phyloP scores from a whole-genome alignment of 2,888 invertebrate genomes.

The Eristalis tenax region DNA sequence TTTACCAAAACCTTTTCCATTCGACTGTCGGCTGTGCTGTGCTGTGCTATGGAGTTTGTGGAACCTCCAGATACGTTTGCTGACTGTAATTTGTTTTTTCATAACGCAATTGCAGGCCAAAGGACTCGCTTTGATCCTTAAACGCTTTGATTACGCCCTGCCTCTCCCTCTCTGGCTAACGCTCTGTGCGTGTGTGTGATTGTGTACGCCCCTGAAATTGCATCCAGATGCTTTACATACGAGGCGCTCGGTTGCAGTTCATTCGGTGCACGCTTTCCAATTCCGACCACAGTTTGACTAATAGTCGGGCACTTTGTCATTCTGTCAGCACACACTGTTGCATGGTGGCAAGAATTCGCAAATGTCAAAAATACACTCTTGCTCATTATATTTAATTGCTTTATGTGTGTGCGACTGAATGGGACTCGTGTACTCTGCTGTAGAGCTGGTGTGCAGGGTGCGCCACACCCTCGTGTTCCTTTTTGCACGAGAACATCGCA shows the following conservation, averaged over 20 bases:
- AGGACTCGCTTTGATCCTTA: slow-evolving; percentile 53
- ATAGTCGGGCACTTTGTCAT: slow-evolving; percentile 67
- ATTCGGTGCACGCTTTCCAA: slow-evolving; percentile 31
- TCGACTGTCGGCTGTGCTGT: slow-evolving; percentile 29
- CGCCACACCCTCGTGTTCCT: slow-evolving; percentile 4
- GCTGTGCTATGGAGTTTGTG: too few relatives aligned
- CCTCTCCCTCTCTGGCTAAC: background rate
- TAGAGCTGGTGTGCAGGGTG: background rate
- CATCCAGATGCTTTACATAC: slow-evolving; percentile 47
- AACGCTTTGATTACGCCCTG: slow-evolving; percentile 40
- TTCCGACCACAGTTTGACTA: slow-evolving; percentile 50
- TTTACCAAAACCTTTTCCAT: slow-evolving; percentile 52
- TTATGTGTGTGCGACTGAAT: slow-evolving; percentile 38
- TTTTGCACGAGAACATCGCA: slow-evolving; percentile 7
- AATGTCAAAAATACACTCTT: slow-evolving; percentile 69
- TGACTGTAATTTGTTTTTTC: slow-evolving; percentile 17
- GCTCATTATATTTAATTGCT: slow-evolving; percentile 72
- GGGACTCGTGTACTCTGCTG: slow-evolving; percentile 22
- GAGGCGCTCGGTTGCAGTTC: background rate
- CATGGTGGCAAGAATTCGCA: slow-evolving; percentile 35
- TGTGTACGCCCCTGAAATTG: slow-evolving; percentile 8
- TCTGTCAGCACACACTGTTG: slow-evolving; percentile 52
- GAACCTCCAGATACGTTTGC: background rate
- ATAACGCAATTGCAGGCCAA: slow-evolving; percentile 22
- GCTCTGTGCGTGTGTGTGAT: background rate